Conservation (phyloP, 2,797 vertebrate species). For the Ispidina picta region DNA sequence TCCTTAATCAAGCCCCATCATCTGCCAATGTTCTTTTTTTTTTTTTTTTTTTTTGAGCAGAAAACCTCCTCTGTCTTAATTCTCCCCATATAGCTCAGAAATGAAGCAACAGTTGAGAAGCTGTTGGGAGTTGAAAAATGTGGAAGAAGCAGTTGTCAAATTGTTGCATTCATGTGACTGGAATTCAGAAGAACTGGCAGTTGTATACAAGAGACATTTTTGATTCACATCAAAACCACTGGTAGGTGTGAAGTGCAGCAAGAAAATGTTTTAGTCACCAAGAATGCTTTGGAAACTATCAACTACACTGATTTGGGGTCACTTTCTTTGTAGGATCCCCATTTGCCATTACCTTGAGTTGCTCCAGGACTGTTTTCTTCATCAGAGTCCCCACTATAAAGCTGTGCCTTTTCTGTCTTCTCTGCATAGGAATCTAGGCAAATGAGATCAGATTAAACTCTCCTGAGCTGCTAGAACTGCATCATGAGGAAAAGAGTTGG, state of each 20-base stretch:
- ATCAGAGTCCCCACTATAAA: not conserved
- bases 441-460: not conserved
- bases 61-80: not conserved
- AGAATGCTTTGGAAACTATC: not conserved
- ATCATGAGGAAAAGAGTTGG: not conserved
- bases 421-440: not conserved
- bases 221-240: not conserved
- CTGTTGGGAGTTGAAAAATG: not conserved
- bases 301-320: not conserved
- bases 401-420: not conserved
- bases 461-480: not conserved
- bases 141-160: not conserved
- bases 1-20: not conserved
- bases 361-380: not conserved
- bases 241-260: not conserved
- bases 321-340: not conserved
- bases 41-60: not conserved
- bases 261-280: not conserved
- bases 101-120: not conserved
- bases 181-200: not conserved
- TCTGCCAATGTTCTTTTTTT: not conserved
- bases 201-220: not conserved
- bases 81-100: not conserved
- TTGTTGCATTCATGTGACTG: not conserved
- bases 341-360: slow-evolving; percentile 19